These are phyloP conservation scores for Lepidotrigona ventralis DNA, from an alignment of 1,140 invertebrate species.

Conservation along the genomic window DNA sequence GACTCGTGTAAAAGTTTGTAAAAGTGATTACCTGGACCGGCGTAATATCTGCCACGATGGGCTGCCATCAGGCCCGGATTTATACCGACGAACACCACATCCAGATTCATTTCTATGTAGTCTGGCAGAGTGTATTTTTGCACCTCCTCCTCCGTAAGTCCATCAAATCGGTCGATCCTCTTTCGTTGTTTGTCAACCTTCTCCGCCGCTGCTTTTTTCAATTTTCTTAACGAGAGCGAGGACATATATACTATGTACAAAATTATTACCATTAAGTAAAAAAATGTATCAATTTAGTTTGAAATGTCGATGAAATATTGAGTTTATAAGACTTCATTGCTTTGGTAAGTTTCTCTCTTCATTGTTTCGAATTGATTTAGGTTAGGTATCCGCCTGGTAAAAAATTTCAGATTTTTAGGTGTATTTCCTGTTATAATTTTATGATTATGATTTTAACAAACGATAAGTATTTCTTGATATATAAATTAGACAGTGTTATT, in stretches of 20 bases:
- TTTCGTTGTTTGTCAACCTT: slow-evolving; percentile 56
- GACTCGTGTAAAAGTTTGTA: slow-evolving; percentile 76
- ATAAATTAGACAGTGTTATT: too few species aligned
- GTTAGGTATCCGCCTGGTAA: background rate
- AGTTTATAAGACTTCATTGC: background rate
- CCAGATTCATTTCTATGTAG: slow-evolving; percentile 70
- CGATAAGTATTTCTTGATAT: too few species aligned
- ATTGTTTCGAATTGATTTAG: background rate
- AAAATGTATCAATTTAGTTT: background rate
- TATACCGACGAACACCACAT: slow-evolving; percentile 77
- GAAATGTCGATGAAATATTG: background rate
- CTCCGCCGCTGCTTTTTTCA: slow-evolving; percentile 51
- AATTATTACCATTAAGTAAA: background rate
- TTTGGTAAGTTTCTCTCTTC: background rate
- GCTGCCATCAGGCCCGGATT: slow-evolving; percentile 78
- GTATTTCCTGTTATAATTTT: too few species aligned
- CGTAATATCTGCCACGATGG: slow-evolving; percentile 76
- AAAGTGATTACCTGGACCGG: slow-evolving; percentile 78
- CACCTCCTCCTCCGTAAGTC: slow-evolving; percentile 73
- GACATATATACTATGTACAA: slow-evolving; percentile 59
- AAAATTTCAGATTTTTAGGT: too few species aligned
- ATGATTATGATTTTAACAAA: too few species aligned
- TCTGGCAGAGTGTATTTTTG: slow-evolving; percentile 72
- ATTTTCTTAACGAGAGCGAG: slow-evolving; percentile 64
- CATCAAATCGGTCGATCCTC: slow-evolving; percentile 72